Evolutionary conservation across 2,888 invertebrate genomes (phyloP).

Genomic region (Heliconius sara): DNA sequence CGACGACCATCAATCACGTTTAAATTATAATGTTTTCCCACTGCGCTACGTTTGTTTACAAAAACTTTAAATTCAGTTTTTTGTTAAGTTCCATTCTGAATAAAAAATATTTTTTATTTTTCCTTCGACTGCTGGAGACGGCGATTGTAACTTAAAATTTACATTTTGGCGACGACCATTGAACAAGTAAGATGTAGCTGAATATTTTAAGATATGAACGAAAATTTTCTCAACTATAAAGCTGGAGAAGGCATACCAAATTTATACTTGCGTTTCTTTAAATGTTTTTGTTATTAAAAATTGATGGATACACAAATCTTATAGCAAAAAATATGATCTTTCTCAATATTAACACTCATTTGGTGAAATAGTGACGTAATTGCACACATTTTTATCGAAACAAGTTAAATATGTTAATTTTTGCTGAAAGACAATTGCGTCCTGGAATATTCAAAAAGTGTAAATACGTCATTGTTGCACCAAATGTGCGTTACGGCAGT

Average conservation of each 20-base stretch:
- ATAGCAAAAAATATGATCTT: no score
- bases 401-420: no score
- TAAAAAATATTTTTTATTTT: background rate
- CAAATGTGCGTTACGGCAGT: no score
- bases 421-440: no score
- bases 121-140: background rate
- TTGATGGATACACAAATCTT: background rate
- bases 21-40: no score
- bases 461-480: no score
- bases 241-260: background rate
- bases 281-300: background rate
- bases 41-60: background rate
- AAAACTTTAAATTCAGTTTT: background rate
- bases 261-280: background rate
- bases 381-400: no score
- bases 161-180: conserved; percentile 22
- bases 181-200: conserved; percentile 13
- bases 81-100: background rate
- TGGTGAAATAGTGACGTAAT: no score
- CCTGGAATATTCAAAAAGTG: no score
- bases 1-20: no score
- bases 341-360: no score
- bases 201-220: conserved; percentile 22
- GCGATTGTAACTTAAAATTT: conserved; percentile 18
- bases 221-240: conserved; percentile 9